Evolutionary conservation across 2,113 vertebrate genomes (phyloP).

Genomic region (Chaetops frenatus): DNA sequence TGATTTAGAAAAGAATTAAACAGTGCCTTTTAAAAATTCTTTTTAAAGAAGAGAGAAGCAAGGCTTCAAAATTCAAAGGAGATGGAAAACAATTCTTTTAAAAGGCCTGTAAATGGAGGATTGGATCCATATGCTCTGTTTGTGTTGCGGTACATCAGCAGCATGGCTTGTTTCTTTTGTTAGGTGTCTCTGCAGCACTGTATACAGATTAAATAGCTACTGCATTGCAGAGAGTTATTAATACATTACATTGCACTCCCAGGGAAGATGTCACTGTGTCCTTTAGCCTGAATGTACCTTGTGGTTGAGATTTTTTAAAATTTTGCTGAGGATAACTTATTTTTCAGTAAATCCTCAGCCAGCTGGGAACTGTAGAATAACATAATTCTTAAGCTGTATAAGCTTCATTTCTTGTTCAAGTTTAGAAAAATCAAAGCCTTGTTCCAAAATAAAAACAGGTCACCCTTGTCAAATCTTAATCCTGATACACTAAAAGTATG

Average conservation of each 20-base stretch:
- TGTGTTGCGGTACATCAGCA: constrained; percentile 25
- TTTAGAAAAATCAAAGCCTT: background rate
- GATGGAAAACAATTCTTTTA: background rate
- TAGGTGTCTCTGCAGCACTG: constrained; percentile 38
- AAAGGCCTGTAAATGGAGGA: background rate
- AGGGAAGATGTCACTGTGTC: constrained; percentile 42
- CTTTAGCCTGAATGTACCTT: background rate
- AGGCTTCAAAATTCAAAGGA: background rate
- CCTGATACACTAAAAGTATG: background rate
- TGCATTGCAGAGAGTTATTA: constrained; percentile 54
- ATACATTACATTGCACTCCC: background rate
- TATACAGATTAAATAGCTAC: constrained; percentile 46
- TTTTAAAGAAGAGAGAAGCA: background rate
- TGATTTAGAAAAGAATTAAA: background rate
- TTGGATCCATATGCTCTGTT: background rate
- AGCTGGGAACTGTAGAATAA: background rate
- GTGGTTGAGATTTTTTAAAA: background rate
- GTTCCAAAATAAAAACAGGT: background rate
- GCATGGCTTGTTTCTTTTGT: constrained; percentile 33
- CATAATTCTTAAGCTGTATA: background rate
- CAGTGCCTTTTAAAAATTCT: background rate
- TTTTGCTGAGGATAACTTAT: background rate
- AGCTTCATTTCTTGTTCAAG: background rate
- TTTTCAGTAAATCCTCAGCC: background rate
- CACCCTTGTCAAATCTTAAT: background rate